These are phyloP conservation scores for Sylvicola cinctus DNA, from an alignment of 2,888 invertebrate species.

Conservation along the genomic window DNA sequence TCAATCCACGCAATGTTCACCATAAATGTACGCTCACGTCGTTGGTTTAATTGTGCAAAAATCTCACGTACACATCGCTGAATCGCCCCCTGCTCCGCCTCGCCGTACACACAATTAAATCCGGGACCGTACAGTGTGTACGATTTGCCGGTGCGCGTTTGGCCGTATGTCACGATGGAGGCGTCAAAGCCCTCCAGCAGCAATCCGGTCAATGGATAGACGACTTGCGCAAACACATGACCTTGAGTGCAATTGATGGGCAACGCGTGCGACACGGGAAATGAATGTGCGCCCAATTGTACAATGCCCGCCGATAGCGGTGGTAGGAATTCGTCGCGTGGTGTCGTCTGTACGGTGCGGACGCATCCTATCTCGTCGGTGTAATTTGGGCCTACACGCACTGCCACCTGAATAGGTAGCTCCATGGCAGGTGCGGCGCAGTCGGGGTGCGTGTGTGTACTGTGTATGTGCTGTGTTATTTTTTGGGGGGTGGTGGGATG, in stretches of 20 bases:
- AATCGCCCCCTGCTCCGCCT: slow-evolving; percentile 43
- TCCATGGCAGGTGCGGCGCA: slow-evolving; percentile 36
- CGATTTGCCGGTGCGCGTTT: slow-evolving; percentile 45
- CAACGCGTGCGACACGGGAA: slow-evolving; percentile 32
- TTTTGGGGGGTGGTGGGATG: no score
- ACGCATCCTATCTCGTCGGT: slow-evolving; percentile 26
- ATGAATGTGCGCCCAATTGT: slow-evolving; percentile 21
- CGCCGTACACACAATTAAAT: slow-evolving; percentile 34
- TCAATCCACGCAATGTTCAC: slow-evolving; percentile 54
- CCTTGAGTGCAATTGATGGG: slow-evolving; percentile 40
- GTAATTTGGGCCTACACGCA: slow-evolving; percentile 40
- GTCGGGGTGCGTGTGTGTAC: no score
- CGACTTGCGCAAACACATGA: slow-evolving; percentile 39
- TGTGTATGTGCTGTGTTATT: no score
- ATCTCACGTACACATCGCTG: slow-evolving; percentile 51
- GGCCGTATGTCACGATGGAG: slow-evolving; percentile 49
- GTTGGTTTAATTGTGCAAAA: slow-evolving; percentile 40
- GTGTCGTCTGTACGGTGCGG: slow-evolving; percentile 15
- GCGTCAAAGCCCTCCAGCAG: slow-evolving; percentile 55
- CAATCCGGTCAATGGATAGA: slow-evolving; percentile 42
- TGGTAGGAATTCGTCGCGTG: slow-evolving; percentile 16
- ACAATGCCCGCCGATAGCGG: slow-evolving; percentile 17
- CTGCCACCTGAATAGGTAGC: slow-evolving; percentile 50
- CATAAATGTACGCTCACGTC: slow-evolving; percentile 40
- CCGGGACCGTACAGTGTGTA: slow-evolving; percentile 54